Percentiles rank a stretch among this genome's conserved stretches.
phyloP scores from a whole-genome alignment of 2,888 invertebrate genomes.

The Endotricha flammealis region DNA sequence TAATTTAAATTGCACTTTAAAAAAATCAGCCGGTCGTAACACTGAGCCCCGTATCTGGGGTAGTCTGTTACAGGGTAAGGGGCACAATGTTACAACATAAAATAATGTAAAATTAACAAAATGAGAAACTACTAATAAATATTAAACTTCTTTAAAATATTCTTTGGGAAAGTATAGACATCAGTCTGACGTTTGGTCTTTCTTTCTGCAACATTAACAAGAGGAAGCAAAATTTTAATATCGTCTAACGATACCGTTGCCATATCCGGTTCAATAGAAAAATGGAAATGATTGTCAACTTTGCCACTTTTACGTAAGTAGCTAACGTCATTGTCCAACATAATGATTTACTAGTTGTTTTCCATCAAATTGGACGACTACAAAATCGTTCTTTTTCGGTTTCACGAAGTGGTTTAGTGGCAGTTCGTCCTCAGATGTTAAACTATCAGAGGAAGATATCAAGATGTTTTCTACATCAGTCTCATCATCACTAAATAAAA shows the following conservation, averaged over 20 bases:
- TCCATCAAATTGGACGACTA: constrained; percentile 13
- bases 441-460: constrained; percentile 15
- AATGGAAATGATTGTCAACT: neutral
- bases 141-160: neutral
- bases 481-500: constrained; percentile 13
- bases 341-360: constrained; percentile 15
- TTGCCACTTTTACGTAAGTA: too few relatives aligned
- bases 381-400: constrained; percentile 16
- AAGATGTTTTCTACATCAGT: constrained; percentile 14
- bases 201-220: constrained; percentile 2
- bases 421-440: constrained; percentile 12
- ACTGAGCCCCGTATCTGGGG: constrained; percentile 14
- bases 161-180: constrained; percentile 6
- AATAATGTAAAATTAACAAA: too few relatives aligned
- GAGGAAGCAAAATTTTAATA: neutral
- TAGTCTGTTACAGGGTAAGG: constrained; percentile 12
- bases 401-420: constrained; percentile 9
- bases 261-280: too few relatives aligned
- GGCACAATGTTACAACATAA: constrained; percentile 9
- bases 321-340: constrained; percentile 15
- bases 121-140: neutral
- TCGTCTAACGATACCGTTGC: constrained; percentile 8
- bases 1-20: constrained; percentile 13
- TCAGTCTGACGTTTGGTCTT: constrained; percentile 4
- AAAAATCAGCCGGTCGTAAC: constrained; percentile 11